Conservation (phyloP, 2,888 invertebrate species). For the Sinelater perroti region DNA sequence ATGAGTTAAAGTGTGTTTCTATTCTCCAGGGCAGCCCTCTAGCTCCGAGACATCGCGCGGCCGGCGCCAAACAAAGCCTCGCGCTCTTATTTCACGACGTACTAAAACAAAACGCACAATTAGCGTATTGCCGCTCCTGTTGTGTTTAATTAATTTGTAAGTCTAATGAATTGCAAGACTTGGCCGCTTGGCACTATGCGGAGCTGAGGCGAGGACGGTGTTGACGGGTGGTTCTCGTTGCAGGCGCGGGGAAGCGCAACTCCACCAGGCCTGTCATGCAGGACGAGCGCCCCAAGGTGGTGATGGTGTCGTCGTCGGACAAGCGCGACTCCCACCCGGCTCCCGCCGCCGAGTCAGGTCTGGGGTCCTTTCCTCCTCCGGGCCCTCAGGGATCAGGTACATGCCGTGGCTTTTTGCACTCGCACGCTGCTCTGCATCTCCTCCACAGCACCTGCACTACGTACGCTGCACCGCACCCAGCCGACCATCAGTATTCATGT, state of each 20-base stretch:
- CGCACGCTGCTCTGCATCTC: slow-evolving; percentile 30
- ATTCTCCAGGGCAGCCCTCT: slow-evolving; percentile 52
- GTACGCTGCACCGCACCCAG: slow-evolving; percentile 15
- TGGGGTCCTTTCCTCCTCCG: slow-evolving; percentile 60
- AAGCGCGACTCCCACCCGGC: slow-evolving; percentile 53
- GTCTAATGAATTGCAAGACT: slow-evolving; percentile 33
- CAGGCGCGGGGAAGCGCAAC: slow-evolving; percentile 59
- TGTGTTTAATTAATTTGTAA: slow-evolving; percentile 41
- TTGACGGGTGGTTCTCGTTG: slow-evolving; percentile 57
- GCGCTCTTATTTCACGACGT: slow-evolving; percentile 34
- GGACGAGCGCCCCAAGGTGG: slow-evolving; percentile 58
- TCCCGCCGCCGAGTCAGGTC: slow-evolving; percentile 55
- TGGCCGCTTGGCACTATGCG: slow-evolving; percentile 31
- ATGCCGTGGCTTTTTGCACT: slow-evolving; percentile 33
- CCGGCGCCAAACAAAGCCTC: slow-evolving; percentile 47
- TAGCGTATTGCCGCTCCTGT: slow-evolving; percentile 28
- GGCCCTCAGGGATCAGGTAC: slow-evolving; percentile 62
- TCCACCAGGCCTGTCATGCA: slow-evolving; percentile 55
- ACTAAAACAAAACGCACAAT: slow-evolving; percentile 36
- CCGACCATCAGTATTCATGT: slow-evolving; percentile 41
- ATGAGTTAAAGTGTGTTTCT: slow-evolving; percentile 54
- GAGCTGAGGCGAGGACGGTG: slow-evolving; percentile 41
- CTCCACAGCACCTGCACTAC: slow-evolving; percentile 28
- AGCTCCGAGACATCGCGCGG: slow-evolving; percentile 48
- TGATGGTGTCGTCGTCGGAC: slow-evolving; percentile 58